These are phyloP conservation scores for Steinernema scapterisci DNA, from an alignment of 2,888 invertebrate species.

Conservation along the genomic window DNA sequence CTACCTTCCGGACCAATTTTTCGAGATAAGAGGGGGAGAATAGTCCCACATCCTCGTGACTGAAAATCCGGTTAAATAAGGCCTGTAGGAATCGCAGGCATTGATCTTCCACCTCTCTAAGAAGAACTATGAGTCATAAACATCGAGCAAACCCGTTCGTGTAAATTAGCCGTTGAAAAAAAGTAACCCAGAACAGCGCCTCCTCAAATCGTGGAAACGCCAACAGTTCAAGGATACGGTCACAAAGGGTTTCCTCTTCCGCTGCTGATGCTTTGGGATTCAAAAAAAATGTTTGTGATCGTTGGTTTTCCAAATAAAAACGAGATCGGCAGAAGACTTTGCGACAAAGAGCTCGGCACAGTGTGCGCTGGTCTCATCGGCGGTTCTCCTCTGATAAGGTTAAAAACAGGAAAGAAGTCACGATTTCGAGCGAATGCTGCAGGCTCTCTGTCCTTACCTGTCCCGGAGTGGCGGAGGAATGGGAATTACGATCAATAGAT, in stretches of 20 bases:
- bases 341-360: constrained; percentile 10
- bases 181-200: not conserved
- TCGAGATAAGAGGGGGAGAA: constrained; percentile 43
- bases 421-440: constrained; percentile 25
- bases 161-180: constrained; percentile 15
- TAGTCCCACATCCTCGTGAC: constrained; percentile 42
- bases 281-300: not conserved
- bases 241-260: no score
- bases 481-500: constrained; percentile 49
- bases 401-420: not conserved
- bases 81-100: no score
- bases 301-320: not conserved
- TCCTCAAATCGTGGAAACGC: not conserved
- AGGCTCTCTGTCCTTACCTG: constrained; percentile 33
- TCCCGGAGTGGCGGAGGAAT: constrained; percentile 46
- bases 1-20: constrained; percentile 44
- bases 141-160: constrained; percentile 3
- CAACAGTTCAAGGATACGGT: not conserved
- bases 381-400: constrained; percentile 16
- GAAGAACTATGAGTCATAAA: not conserved
- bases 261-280: not conserved
- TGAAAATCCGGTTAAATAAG: constrained; percentile 16
- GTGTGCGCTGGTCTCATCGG: not conserved
- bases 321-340: constrained; percentile 8
- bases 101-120: no score